These are phyloP conservation scores for Tenualosa thibaudeaui DNA, from an alignment of 2,797 vertebrate genomes.

Conservation along the genomic window DNA sequence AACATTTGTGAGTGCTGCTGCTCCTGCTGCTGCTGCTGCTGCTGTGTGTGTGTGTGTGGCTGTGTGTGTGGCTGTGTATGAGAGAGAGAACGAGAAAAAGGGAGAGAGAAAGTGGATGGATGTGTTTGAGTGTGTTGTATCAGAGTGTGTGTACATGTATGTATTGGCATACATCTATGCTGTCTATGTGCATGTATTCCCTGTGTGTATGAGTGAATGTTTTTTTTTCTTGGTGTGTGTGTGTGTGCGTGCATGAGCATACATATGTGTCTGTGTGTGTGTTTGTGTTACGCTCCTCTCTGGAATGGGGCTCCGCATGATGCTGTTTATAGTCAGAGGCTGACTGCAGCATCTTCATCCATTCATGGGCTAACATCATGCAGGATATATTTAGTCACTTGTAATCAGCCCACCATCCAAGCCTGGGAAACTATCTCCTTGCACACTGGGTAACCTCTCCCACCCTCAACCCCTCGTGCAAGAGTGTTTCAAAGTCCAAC, in stretches of 20 bases:
- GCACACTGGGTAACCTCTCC: slow-evolving; percentile 60
- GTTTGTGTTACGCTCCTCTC: not conserved
- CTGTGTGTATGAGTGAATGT: not conserved
- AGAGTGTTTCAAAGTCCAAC: not conserved
- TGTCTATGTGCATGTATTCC: not conserved
- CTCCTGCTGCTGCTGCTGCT: too few species aligned
- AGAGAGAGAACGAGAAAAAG: not conserved
- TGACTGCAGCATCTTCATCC: slow-evolving; percentile 7
- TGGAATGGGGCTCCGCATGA: not conserved
- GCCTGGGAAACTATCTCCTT: slow-evolving; percentile 53
- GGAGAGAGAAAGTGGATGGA: not conserved
- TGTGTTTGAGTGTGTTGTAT: not conserved
- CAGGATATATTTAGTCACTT: slow-evolving; percentile 20
- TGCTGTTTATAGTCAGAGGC: slow-evolving; percentile 10
- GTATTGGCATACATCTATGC: not conserved
- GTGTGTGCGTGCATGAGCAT: too few species aligned
- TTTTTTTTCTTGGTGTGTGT: not conserved
- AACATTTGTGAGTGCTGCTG: slow-evolving; percentile 1
- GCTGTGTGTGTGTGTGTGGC: not conserved
- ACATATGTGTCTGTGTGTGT: not conserved
- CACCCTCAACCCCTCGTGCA: slow-evolving; percentile 29
- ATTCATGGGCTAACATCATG: not conserved
- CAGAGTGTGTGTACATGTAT: not conserved
- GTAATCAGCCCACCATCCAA: not conserved
- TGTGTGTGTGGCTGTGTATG: not conserved